Evolutionary conservation across 2,888 invertebrate genomes (phyloP).

Genomic region (Pseudolycoriella hygida): DNA sequence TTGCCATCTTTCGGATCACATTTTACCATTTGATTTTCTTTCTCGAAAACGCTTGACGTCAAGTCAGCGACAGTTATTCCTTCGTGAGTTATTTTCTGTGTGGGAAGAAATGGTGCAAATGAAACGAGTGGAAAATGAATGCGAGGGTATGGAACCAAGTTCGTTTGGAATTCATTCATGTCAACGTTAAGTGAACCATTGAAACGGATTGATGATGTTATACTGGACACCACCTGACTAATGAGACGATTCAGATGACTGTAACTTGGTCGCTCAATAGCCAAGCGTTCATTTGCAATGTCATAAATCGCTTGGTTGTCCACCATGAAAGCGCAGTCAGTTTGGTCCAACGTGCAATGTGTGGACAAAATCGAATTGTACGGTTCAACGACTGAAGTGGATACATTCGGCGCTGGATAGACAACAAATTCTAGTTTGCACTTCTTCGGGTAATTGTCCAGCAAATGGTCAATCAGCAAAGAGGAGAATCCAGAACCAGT

Average conservation of each 20-base stretch:
- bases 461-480: conserved; percentile 62
- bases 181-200: conserved; percentile 75
- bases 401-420: conserved; percentile 36
- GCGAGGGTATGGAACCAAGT: conserved; percentile 78
- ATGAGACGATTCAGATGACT: conserved; percentile 50
- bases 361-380: conserved; percentile 81
- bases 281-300: conserved; percentile 60
- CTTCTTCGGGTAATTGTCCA: conserved; percentile 68
- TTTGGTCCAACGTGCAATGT: conserved; percentile 64
- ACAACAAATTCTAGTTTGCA: conserved; percentile 51
- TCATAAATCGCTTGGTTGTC: conserved; percentile 86
- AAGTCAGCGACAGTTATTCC: conserved; percentile 61
- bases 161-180: conserved; percentile 79
- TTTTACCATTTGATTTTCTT: conserved; percentile 72
- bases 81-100: conserved; percentile 54
- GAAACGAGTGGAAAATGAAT: conserved; percentile 74
- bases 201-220: conserved; percentile 67
- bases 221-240: conserved; percentile 55
- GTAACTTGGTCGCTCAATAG: conserved; percentile 46
- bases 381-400: conserved; percentile 80
- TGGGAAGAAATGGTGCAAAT: conserved; percentile 54
- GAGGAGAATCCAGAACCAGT: conserved; percentile 76
- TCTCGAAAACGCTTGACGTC: conserved; percentile 70
- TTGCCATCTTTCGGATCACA: conserved; percentile 62
- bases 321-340: conserved; percentile 80